Conservation (phyloP, 1,140 invertebrate genomes). For the Episyrphus balteatus region DNA sequence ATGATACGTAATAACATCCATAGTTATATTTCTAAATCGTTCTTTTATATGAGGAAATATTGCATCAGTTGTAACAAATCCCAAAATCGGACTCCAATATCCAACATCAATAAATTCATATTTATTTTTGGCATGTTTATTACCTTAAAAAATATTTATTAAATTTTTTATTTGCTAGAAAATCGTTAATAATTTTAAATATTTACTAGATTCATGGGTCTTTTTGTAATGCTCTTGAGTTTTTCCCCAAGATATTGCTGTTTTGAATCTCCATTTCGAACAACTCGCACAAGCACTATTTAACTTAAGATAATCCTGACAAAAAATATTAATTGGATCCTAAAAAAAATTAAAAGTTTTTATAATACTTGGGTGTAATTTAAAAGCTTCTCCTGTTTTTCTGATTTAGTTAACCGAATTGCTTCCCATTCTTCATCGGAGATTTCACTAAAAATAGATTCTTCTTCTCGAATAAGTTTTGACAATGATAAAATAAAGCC, state of each 20-base stretch:
- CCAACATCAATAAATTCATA: constrained; percentile 52
- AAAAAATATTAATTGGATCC: too few species aligned
- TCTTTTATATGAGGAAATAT: constrained; percentile 69
- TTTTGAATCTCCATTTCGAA: constrained; percentile 28
- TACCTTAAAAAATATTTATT: neutral
- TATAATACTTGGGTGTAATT: constrained; percentile 38
- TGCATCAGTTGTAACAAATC: constrained; percentile 51
- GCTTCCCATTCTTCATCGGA: constrained; percentile 74
- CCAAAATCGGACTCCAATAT: constrained; percentile 58
- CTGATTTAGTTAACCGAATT: constrained; percentile 53
- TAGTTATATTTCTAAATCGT: constrained; percentile 60
- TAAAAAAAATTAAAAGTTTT: neutral
- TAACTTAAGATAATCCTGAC: constrained; percentile 26
- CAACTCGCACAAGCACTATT: constrained; percentile 59
- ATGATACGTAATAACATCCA: constrained; percentile 58
- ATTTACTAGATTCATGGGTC: constrained; percentile 10
- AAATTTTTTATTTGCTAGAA: neutral
- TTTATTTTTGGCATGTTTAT: constrained; percentile 10
- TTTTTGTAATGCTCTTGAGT: constrained; percentile 23
- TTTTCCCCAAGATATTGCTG: constrained; percentile 32
- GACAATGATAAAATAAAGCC: constrained; percentile 53
- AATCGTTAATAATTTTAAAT: neutral
- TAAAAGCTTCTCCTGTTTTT: constrained; percentile 49
- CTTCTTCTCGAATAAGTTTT: constrained; percentile 51
- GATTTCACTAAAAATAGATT: constrained; percentile 55